Conservation (phyloP, 2,113 vertebrate genomes). For the Capreolus pygargus region DNA sequence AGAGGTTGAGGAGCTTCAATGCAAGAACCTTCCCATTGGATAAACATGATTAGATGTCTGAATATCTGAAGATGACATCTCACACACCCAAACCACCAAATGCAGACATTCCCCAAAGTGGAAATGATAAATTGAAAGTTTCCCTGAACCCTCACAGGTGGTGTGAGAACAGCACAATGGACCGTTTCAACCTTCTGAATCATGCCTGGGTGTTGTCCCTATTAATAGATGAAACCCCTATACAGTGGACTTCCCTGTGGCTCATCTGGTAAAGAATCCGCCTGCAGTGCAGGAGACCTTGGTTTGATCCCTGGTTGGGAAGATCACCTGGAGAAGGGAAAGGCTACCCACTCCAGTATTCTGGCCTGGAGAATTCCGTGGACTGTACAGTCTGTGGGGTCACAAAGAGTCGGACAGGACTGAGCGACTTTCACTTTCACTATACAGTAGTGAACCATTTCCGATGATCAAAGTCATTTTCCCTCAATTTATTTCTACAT, state of each 20-base stretch:
- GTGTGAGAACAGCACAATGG: constrained; percentile 13
- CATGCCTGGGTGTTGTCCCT: neutral
- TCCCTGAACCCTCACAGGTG: neutral
- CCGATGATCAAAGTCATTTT: constrained; percentile 55
- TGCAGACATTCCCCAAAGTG: neutral
- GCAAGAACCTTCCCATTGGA: neutral
- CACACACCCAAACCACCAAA: neutral
- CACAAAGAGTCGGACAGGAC: neutral
- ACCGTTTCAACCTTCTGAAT: constrained; percentile 45
- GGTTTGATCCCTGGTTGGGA: neutral
- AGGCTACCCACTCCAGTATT: neutral
- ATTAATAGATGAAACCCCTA: constrained; percentile 26
- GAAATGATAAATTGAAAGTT: neutral
- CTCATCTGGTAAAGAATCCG: neutral
- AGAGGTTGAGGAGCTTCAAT: neutral
- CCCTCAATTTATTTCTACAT: constrained; percentile 40
- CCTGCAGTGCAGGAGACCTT: neutral
- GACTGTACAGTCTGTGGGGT: neutral
- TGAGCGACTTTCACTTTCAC: neutral
- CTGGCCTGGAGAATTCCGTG: neutral
- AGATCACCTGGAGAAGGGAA: neutral
- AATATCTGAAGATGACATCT: neutral
- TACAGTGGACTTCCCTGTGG: neutral
- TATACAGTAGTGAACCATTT: constrained; percentile 34
- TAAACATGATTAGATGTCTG: neutral